Conservation (phyloP, 1,140 invertebrate species). For the Tetranychus cinnabarinus region DNA sequence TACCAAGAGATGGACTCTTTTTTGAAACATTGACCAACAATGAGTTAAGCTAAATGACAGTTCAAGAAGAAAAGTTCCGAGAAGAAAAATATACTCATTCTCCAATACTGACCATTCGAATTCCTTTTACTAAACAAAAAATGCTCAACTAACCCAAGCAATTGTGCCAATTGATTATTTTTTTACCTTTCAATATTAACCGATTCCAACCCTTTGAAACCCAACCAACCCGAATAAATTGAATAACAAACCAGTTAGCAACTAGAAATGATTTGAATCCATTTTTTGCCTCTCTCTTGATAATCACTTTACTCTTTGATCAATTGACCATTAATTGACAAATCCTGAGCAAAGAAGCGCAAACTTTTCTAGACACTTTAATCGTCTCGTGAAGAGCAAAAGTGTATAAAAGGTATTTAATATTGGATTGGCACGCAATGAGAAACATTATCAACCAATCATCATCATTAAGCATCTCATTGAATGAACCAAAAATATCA, state of each 20-base stretch:
- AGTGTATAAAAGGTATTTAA: no score
- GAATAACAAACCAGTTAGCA: constrained; percentile 36
- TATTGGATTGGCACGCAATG: no score
- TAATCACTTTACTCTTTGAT: neutral
- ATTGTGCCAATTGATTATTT: neutral
- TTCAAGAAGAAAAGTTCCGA: neutral
- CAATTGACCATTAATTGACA: neutral
- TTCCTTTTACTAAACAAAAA: neutral
- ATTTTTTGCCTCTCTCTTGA: neutral
- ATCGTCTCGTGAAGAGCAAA: neutral
- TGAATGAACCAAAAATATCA: no score
- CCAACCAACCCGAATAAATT: neutral
- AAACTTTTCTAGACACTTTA: neutral
- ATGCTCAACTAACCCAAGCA: neutral
- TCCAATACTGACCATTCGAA: neutral
- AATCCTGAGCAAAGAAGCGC: neutral
- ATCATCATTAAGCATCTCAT: no score
- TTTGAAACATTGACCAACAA: neutral
- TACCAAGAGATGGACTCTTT: neutral
- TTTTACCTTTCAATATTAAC: neutral
- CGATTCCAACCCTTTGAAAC: neutral
- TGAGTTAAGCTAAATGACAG: neutral
- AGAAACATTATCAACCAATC: no score
- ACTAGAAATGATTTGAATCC: neutral
- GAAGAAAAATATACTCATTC: neutral